These are phyloP conservation scores for Hemibagrus wyckioides DNA, from an alignment of 2,113 vertebrate species.

Conservation along the genomic window DNA sequence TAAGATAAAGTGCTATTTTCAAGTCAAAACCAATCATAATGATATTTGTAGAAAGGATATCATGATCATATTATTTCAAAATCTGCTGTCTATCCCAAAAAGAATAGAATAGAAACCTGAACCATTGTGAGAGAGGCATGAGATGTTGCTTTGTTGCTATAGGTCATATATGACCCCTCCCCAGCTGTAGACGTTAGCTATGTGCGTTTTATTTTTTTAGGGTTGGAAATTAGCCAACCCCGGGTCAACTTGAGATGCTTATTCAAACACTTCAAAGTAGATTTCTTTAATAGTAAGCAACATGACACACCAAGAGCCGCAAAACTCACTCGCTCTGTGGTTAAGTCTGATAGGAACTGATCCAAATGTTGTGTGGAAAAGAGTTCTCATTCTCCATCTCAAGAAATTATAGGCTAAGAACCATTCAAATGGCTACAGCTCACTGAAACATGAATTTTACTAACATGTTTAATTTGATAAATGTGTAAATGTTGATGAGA, in stretches of 20 bases:
- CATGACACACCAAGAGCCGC: not conserved
- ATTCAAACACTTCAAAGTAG: not conserved
- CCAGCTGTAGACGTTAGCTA: slow-evolving; percentile 45
- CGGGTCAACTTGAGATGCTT: not conserved
- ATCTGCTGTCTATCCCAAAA: slow-evolving; percentile 29
- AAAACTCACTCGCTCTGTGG: not conserved
- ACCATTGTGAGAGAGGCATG: slow-evolving; percentile 38
- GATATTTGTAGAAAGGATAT: not conserved
- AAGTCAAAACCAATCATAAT: not conserved
- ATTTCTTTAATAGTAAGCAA: not conserved
- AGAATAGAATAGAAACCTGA: slow-evolving; percentile 27
- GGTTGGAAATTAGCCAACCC: slow-evolving; percentile 28
- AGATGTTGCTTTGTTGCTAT: not conserved
- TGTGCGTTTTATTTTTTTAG: slow-evolving; percentile 37
- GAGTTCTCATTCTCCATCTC: not conserved
- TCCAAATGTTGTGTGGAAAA: not conserved
- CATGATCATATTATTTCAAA: not conserved
- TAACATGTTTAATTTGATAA: no score
- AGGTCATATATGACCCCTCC: slow-evolving; percentile 37
- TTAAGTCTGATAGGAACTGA: not conserved
- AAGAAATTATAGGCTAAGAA: not conserved
- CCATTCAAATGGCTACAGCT: not conserved
- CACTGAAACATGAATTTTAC: not conserved
- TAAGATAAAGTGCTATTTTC: not conserved
- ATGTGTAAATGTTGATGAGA: not conserved